Base-by-base conservation (phyloP, 2,797 vertebrate genomes). In the Squalus acanthias region DNA sequence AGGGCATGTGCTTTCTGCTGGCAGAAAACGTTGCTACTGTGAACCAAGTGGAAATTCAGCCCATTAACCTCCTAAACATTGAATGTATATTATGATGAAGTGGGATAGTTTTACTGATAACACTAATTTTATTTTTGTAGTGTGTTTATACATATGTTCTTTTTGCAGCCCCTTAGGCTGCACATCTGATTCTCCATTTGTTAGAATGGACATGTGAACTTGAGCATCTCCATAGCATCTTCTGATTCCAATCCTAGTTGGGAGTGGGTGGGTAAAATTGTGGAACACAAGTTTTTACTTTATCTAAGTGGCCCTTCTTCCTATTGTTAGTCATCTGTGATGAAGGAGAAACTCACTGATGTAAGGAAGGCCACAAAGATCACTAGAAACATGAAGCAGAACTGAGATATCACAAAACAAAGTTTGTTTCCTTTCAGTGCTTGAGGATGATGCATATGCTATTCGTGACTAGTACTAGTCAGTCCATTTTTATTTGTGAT, bases 301-400 rank as follows among this genome's bases (percentile, higher is more conserved):
- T 67, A 82, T 20, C 39, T n/a, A 26, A 65, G 33, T 67, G 60
- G 20, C 89, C 63, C 15, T 93, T 67, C 63, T 93, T 46, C 12
- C 76, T 91, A 17, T n/a, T 63, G 57, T 60, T 60, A 91, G 29
- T 91, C 89, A 93, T 93, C 60, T 93, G 22, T 60, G 33, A 57
- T 60, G 15, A 57, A 65, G 60, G n/a, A 67, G n/a, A 69, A 93
- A 69, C 91, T 67, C 10, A 24, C 17, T 93, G 24, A 46, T 93
- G 33, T 65, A 93, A 67, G 63, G 89, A 67, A 89, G 89, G 89
- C n/a, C 89, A 93, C 33, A 93, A 69, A 22, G 60, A 39, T 93
- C 20, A 93, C 69, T n/a, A 33, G 63, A 67, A 93, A 46, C 8
- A 46, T 46, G 63, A 69, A 91, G 29, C 29, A 63, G 29, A 15